Evolutionary conservation across 1,140 invertebrate species (phyloP), one percentile per base, ranked within the genome.

Genomic region (Eulimnadia texana): DNA sequence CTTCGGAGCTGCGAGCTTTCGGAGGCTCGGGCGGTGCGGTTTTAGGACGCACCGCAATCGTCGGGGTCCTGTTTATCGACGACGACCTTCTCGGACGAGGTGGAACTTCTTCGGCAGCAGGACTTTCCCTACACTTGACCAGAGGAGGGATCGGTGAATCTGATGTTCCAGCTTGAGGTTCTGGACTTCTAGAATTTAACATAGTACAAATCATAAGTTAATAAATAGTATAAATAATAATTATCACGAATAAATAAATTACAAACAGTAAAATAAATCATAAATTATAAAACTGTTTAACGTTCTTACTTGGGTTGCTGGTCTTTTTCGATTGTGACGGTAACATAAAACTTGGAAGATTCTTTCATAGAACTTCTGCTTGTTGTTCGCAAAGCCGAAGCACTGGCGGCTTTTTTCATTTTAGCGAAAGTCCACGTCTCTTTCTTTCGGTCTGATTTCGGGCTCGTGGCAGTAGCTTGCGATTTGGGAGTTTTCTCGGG

Each of bases 21-120:
- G 62, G 62, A 1, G 62, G 62, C 11, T 56, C 55, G 25, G 62
- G 62, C 19, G 62, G 62, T 1, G 62, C 62, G 3, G 62, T 63
- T 47, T 60, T 58, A 23, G 62, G 62, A n/a, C 62, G 47, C 19
- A 51, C 62, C 19, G 50, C 22, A 33, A 51, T 28, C 25, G 50
- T 20, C n/a, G 60, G 19, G 33, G 33, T 42, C 33, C 33, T 6
- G 33, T 42, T 42, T 6, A 42, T 16, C 6, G 33, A 42, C 6
- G 33, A 42, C 6, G 33, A 42, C 33, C 33, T 42, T 9, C 33
- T 6, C 6, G 33, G 33, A 42, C 33, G 33, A 9, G 16, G 33
- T 9, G 33, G 33, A 6, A 42, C 33, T 42, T 42, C 33, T 42
- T 16, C 33, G 33, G n/a, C n/a, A n/a, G n/a, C n/a, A n/a, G 33